Conservation (phyloP, 2,888 invertebrate genomes). For the Anoplius nigerrimus region DNA sequence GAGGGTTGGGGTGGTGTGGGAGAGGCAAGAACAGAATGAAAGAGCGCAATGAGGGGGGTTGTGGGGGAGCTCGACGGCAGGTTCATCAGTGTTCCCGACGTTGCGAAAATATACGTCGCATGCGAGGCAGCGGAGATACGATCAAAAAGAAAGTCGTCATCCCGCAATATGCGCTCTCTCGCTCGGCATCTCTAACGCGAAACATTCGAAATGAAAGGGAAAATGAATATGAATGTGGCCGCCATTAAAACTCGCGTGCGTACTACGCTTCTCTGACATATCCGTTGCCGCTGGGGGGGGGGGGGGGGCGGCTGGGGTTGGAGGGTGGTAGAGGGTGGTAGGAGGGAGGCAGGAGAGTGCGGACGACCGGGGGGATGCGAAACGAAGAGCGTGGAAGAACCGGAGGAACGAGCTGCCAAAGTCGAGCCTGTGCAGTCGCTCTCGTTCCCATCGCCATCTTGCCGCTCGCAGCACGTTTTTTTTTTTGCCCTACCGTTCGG, state of each 20-base stretch:
- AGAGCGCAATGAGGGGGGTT: not conserved
- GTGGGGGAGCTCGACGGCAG: not conserved
- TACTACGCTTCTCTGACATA: not conserved
- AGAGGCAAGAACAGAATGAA: not conserved
- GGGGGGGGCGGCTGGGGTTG: no score
- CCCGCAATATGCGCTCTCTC: not conserved
- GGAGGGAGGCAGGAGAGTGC: no score
- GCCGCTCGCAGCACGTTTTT: not conserved
- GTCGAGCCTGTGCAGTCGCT: constrained; percentile 11
- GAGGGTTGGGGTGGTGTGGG: no score
- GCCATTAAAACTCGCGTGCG: constrained; percentile 43
- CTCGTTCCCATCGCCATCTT: constrained; percentile 9
- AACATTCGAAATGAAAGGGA: constrained; percentile 30
- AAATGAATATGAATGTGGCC: constrained; percentile 37
- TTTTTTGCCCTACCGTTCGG: constrained; percentile 18
- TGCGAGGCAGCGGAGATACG: constrained; percentile 5
- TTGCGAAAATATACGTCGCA: not conserved
- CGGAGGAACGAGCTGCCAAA: constrained; percentile 11
- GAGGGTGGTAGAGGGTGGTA: no score
- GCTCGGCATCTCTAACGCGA: constrained; percentile 16
- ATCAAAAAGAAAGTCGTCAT: constrained; percentile 21
- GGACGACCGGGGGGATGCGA: not conserved
- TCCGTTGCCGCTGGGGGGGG: not conserved
- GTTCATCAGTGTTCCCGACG: constrained; percentile 7
- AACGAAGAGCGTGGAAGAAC: no score